Base-by-base conservation (phyloP, 53 echinoderm and acorn worm species). In the Hippasteria phrygiana region DNA sequence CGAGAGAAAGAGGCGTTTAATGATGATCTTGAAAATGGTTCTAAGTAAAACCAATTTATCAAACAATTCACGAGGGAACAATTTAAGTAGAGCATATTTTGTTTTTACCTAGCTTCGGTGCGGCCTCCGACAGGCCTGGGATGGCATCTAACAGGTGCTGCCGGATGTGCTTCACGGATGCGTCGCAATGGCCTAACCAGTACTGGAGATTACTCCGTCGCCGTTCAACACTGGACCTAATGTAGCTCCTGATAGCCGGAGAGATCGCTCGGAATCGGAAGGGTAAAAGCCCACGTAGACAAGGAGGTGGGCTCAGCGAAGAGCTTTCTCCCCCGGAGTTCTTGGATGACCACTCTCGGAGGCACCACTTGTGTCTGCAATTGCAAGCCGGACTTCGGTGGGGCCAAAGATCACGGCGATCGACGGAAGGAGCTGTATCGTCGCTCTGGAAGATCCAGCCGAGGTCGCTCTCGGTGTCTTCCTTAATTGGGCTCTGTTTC, bases 321-420 rank as follows among this genome's bases (percentile, higher is more conserved):
- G 31, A 13, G 5, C 4, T 6, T 5, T 45, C 29, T 2, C 26
- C 75, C 75, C 41, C 45, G 4, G 75, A 3, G 54, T 16, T 2
- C 54, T 54, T 31, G 27, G 75, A 24, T 26, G 50, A 50, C 75
- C 75, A 75, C 50, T 75, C 45, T 27, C 47, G 31, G 18, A 31
- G 13, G 47, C 75, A 75, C 75, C 75, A 75, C 51, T 28, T 75
- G 17, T 75, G 75, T n/a, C 50, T 75, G 75, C 75, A 75, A 17
- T 10, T 11, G 75, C 75, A 42, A 29, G 33, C 0, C 0, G 54
- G 12, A 0, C 13, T 9, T 16, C 17, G 46, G 28, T 27, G 46
- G 26, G 20, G 46, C 14, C 12, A 48, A 47, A 27, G 18, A 14
- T 40, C 26, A 4, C 5, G 13, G 17, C 11, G 27, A 31, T 14